phyloP scores from a whole-genome alignment of 2,797 vertebrate species.

The Lacerta bilineata region DNA sequence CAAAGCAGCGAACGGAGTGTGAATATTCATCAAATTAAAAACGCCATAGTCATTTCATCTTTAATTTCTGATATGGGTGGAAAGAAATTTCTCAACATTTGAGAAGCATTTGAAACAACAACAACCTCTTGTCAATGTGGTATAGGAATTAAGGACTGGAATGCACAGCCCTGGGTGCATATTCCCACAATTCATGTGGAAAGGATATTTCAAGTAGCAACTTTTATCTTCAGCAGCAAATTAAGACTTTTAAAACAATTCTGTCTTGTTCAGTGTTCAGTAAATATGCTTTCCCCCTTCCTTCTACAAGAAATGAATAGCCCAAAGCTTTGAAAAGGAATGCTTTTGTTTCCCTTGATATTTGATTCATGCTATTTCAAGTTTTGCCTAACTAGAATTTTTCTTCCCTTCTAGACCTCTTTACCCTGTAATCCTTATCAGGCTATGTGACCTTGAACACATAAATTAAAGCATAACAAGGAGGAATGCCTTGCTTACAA shows the following conservation, averaged over 20 bases:
- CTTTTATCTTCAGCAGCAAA: slow-evolving; percentile 42
- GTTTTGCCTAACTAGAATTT: slow-evolving; percentile 1
- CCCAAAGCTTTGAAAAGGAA: slow-evolving; percentile 37
- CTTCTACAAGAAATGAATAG: slow-evolving; percentile 41
- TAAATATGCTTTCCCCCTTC: slow-evolving; percentile 41
- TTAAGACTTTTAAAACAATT: slow-evolving; percentile 54
- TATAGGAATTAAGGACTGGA: slow-evolving; percentile 39
- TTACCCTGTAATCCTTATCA: background rate
- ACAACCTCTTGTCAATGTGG: slow-evolving; percentile 35
- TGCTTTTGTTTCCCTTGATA: slow-evolving; percentile 22
- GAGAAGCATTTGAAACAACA: slow-evolving; percentile 23
- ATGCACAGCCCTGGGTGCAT: slow-evolving; percentile 28
- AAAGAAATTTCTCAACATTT: slow-evolving; percentile 45
- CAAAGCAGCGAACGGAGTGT: slow-evolving; percentile 26
- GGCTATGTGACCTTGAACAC: slow-evolving; percentile 29
- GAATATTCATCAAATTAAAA: slow-evolving; percentile 38
- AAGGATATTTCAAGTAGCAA: slow-evolving; percentile 38
- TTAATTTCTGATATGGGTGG: slow-evolving; percentile 34
- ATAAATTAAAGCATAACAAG: slow-evolving; percentile 21
- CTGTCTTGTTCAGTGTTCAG: slow-evolving; percentile 45
- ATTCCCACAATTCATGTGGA: slow-evolving; percentile 20
- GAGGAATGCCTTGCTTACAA: slow-evolving; percentile 15
- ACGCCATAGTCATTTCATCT: slow-evolving; percentile 32
- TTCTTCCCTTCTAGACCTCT: slow-evolving; percentile 20
- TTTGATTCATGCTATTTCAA: slow-evolving; percentile 28